Evolutionary conservation across 1,140 invertebrate species (phyloP).

Genomic region (Araneus ventricosus): DNA sequence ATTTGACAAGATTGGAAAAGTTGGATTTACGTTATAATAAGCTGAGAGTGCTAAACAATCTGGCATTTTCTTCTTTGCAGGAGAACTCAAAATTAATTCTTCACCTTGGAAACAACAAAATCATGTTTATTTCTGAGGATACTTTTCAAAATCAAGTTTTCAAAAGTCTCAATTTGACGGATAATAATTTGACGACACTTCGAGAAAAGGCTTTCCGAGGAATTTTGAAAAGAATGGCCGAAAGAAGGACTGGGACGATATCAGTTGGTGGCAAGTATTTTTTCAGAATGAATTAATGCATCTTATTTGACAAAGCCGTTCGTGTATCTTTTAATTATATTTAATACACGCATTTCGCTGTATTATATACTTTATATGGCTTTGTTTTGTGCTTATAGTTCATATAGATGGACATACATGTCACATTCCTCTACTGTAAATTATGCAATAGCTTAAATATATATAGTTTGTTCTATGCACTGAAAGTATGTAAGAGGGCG

Average conservation of each 20-base stretch:
- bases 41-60: conserved; percentile 72
- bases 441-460: too few relatives aligned
- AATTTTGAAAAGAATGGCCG: conserved; percentile 71
- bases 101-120: conserved; percentile 71
- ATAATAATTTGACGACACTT: conserved; percentile 56
- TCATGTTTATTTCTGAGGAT: conserved; percentile 65
- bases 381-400: too few relatives aligned
- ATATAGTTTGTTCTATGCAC: too few relatives aligned
- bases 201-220: conserved; percentile 49
- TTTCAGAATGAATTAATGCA: not conserved
- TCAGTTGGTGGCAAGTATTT: conserved; percentile 61
- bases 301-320: too few relatives aligned
- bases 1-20: conserved; percentile 55
- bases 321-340: too few relatives aligned
- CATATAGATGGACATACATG: too few relatives aligned
- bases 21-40: conserved; percentile 72
- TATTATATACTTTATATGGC: too few relatives aligned
- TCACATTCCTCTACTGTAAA: too few relatives aligned
- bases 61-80: conserved; percentile 53
- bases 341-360: too few relatives aligned
- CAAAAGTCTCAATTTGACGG: conserved; percentile 63
- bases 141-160: conserved; percentile 68
- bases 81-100: conserved; percentile 58
- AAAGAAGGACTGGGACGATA: conserved; percentile 61
- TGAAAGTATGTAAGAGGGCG: too few relatives aligned